A percentile compares a stretch with the other conserved stretches of the same genome.
Conservation (phyloP, 2,113 vertebrate species). For the Uropsilus gracilis region DNA sequence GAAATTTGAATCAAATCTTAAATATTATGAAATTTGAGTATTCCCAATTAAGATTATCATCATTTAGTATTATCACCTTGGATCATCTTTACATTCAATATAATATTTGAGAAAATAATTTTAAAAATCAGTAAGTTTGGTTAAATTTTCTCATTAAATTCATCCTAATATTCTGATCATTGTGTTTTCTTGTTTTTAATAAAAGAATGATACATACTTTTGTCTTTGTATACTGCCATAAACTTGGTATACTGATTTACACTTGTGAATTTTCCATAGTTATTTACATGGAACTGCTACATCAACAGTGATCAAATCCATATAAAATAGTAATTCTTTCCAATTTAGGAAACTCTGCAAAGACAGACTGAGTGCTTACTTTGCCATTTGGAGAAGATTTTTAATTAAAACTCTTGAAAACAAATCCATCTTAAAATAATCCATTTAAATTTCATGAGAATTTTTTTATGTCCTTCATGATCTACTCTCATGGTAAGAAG, state of each 20-base stretch:
- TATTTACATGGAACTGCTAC: background rate
- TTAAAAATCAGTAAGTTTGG: background rate
- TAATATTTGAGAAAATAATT: background rate
- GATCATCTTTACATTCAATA: background rate
- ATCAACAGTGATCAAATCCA: background rate
- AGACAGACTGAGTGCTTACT: background rate
- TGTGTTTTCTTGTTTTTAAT: background rate
- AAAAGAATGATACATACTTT: background rate
- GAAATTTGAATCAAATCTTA: background rate
- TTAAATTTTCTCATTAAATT: background rate
- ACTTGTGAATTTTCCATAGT: background rate
- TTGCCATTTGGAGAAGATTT: background rate
- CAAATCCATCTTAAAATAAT: background rate
- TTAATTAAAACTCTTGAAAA: background rate
- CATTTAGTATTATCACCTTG: background rate
- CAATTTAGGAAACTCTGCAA: background rate
- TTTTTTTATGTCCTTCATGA: too few relatives aligned
- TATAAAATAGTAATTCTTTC: background rate
- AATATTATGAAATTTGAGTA: background rate
- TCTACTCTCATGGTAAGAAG: background rate
- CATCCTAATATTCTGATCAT: background rate
- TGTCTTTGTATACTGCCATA: background rate
- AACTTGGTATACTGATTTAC: background rate
- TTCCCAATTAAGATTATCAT: background rate
- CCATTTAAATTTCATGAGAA: too few relatives aligned